phyloP scores from a whole-genome alignment of 2,888 invertebrate species.

The Coronaproctus castanopsis region DNA sequence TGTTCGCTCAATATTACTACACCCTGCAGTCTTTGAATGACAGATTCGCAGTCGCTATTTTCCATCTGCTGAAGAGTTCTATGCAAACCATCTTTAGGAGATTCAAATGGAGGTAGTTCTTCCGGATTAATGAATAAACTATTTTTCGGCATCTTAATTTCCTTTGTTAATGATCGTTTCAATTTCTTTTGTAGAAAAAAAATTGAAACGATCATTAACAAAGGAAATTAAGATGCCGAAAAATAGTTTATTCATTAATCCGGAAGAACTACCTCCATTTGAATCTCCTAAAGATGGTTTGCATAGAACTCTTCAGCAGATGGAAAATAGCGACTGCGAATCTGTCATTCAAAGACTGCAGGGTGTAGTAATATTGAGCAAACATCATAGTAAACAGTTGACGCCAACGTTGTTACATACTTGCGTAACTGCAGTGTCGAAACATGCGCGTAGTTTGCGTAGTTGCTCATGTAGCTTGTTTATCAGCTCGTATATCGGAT shows the following conservation, averaged over 20 bases:
- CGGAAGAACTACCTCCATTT: slow-evolving; percentile 30
- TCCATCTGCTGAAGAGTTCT: slow-evolving; percentile 45
- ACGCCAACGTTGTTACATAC: slow-evolving; percentile 39
- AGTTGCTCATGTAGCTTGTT: slow-evolving; percentile 73
- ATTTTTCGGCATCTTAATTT: slow-evolving; percentile 14
- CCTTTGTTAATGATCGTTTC: slow-evolving; percentile 10
- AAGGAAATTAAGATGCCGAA: slow-evolving; percentile 13
- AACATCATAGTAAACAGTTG: slow-evolving; percentile 40
- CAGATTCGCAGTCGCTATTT: slow-evolving; percentile 54
- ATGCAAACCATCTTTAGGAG: slow-evolving; percentile 41
- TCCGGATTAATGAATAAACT: slow-evolving; percentile 19
- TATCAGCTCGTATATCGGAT: slow-evolving; percentile 43
- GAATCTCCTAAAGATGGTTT: slow-evolving; percentile 44
- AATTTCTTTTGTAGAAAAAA: slow-evolving; percentile 9
- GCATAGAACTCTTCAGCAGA: slow-evolving; percentile 38
- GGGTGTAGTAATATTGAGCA: slow-evolving; percentile 43
- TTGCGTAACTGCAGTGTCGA: slow-evolving; percentile 44
- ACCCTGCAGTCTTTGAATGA: slow-evolving; percentile 47
- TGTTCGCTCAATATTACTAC: slow-evolving; percentile 47
- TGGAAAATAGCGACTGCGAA: slow-evolving; percentile 63
- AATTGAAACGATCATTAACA: slow-evolving; percentile 9
- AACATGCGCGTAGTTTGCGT: slow-evolving; percentile 68
- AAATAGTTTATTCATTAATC: slow-evolving; percentile 16
- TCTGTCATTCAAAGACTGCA: slow-evolving; percentile 50
- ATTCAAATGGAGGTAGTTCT: slow-evolving; percentile 33